Conservation (phyloP, 1,140 invertebrate genomes). For the Lepidurus couesii region DNA sequence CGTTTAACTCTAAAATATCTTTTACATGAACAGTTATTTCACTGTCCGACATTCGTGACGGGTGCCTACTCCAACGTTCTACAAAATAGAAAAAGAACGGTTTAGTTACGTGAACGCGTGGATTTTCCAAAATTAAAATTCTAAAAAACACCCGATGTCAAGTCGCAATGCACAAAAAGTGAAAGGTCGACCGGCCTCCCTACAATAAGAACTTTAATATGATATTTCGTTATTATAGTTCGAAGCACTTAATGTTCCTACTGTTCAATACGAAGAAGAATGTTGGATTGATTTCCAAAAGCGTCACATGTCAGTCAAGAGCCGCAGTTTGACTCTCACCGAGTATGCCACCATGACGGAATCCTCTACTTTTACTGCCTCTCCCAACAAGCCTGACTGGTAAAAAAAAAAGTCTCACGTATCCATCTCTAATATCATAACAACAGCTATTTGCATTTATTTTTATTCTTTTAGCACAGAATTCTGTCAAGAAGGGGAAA, state of each 20-base stretch:
- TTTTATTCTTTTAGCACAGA: conserved; percentile 24
- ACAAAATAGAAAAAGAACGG: no score
- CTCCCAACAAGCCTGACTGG: conserved; percentile 31
- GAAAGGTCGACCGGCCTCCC: no score
- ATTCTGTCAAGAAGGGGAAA: conserved; percentile 32
- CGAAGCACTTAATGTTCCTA: conserved; percentile 32
- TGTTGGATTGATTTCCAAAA: conserved; percentile 34
- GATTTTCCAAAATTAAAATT: no score
- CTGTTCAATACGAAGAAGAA: conserved; percentile 35
- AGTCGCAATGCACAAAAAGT: no score
- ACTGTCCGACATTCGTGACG: no score
- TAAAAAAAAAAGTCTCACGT: conserved; percentile 1
- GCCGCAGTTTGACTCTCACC: conserved; percentile 28
- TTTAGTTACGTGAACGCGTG: no score
- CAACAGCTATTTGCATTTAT: not conserved
- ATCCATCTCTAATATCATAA: not conserved
- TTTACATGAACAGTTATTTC: no score
- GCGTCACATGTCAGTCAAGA: conserved; percentile 30
- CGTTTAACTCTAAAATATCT: no score
- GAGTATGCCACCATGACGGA: conserved; percentile 33
- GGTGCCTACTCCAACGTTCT: no score
- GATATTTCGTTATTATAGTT: conserved; percentile 25
- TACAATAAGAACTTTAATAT: not conserved
- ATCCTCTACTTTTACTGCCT: conserved; percentile 29
- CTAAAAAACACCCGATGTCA: no score